Percentiles rank a stretch among this genome's conserved stretches.
Conservation (phyloP, 1,140 invertebrate species). For the Drosophila repleta region DNA sequence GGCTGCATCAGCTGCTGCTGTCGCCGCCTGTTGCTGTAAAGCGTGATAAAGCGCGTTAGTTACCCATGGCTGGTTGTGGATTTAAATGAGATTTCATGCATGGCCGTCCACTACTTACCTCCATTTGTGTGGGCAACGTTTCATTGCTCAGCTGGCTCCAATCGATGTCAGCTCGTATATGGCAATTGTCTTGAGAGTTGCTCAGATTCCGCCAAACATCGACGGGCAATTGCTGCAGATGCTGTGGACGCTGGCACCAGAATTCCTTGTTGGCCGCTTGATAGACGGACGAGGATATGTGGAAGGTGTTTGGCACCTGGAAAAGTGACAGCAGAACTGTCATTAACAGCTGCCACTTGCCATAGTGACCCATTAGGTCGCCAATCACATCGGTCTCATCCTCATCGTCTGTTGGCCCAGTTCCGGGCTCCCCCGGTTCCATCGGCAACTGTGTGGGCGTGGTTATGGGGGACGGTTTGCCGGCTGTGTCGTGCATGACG, state of each 20-base stretch:
- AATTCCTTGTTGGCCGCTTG: slow-evolving; percentile 86
- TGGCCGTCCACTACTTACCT: slow-evolving; percentile 38
- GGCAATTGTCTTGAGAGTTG: slow-evolving; percentile 85
- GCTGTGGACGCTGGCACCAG: slow-evolving; percentile 87
- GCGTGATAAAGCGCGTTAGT: slow-evolving; percentile 14
- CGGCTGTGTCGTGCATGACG: slow-evolving; percentile 73
- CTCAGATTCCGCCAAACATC: slow-evolving; percentile 87
- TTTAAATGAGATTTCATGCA: slow-evolving; percentile 20
- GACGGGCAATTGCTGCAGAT: slow-evolving; percentile 84
- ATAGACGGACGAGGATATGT: slow-evolving; percentile 89
- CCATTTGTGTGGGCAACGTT: slow-evolving; percentile 36
- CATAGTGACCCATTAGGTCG: slow-evolving; percentile 89
- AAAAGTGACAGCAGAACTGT: slow-evolving; percentile 89
- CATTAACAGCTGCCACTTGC: slow-evolving; percentile 89
- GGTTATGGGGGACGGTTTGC: slow-evolving; percentile 67
- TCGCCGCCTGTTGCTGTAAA: slow-evolving; percentile 47
- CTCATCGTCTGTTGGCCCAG: slow-evolving; percentile 78
- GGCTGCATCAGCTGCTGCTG: slow-evolving; percentile 3
- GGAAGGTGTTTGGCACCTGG: slow-evolving; percentile 91
- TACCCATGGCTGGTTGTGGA: slow-evolving; percentile 18
- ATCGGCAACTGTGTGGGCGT: slow-evolving; percentile 65
- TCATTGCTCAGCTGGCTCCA: slow-evolving; percentile 64
- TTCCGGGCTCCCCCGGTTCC: slow-evolving; percentile 35
- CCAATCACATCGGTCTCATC: slow-evolving; percentile 87
- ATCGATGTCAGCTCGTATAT: slow-evolving; percentile 73